phyloP scores from a whole-genome alignment of 2,888 invertebrate species.

The Epinotia brunnichana region DNA sequence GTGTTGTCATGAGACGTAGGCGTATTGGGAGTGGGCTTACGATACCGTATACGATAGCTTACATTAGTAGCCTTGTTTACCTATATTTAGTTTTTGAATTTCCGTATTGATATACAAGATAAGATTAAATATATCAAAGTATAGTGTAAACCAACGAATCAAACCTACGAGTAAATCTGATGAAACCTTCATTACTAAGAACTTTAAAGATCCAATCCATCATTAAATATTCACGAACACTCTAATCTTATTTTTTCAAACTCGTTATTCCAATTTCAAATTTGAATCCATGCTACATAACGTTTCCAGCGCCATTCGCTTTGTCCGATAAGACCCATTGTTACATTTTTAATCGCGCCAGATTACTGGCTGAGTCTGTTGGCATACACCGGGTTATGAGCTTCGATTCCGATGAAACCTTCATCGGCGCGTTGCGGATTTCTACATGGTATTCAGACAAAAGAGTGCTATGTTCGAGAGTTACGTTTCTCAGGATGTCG shows the following conservation, averaged over 20 bases:
- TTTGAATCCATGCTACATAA: conserved; percentile 23
- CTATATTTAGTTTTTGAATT: too few species aligned
- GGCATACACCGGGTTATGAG: conserved; percentile 41
- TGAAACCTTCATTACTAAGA: not conserved
- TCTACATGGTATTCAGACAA: conserved; percentile 17
- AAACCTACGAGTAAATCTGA: not conserved
- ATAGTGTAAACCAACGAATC: too few species aligned
- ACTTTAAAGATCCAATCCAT: not conserved
- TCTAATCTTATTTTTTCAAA: conserved; percentile 10
- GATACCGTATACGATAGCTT: too few species aligned
- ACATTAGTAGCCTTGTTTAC: too few species aligned
- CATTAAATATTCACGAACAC: conserved; percentile 4
- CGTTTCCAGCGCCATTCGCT: conserved; percentile 15
- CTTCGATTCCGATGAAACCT: conserved; percentile 30
- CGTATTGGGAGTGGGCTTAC: too few species aligned
- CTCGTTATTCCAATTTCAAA: conserved; percentile 24
- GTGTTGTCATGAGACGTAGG: too few species aligned
- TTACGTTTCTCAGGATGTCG: not conserved
- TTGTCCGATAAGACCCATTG: conserved; percentile 43
- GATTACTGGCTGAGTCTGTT: conserved; percentile 38
- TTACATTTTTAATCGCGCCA: conserved; percentile 44
- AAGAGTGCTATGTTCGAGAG: too few species aligned
- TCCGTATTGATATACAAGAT: too few species aligned
- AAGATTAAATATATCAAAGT: too few species aligned
- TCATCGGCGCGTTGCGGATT: conserved; percentile 22